Base-by-base conservation (phyloP, 2,797 vertebrate genomes). In the Fistularia tabacaria region DNA sequence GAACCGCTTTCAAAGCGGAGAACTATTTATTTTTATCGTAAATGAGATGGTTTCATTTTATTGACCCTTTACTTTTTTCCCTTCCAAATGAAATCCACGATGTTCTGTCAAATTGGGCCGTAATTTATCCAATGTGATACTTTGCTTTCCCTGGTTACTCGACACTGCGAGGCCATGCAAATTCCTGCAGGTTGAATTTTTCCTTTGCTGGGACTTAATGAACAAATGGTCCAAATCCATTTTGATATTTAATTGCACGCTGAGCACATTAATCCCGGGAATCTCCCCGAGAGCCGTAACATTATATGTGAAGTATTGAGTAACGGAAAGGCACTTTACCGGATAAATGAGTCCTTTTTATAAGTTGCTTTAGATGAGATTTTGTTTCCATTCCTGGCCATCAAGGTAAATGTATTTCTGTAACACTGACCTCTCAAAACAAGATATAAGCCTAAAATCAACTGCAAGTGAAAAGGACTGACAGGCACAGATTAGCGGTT, bases 361-460 rank as follows among this genome's bases (percentile, higher is more conserved):
- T 25, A 25, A 25, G 57, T 38, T 58, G 70, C 71, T 58, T 40
- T 48, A 61, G 54, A 66, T 73, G 69, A 78, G 51, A 61, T 59
- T 25, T 25, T 25, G 25, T 81, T 78, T 68, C 46, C 61, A 68
- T 73, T 73, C 38, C 47, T 59, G 40, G 42, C 53, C 8, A 8
- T 69, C 48, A 14, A 54, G 44, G 7, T 61, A 74, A 66, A 74
- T 64, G 46, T 51, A 69, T 78, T 70, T 78, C 45, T 76, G 44
- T 54, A 36, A 81, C 76, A 76, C 78, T 80, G 64, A 60, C 73
- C 36, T 71, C 60, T 74, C 71, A 52, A 75, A 73, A 73, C 42
- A 54, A 37, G 15, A 74, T 46, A 62, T 57, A 62, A 51, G 54
- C 25, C 38, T 11, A 72, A 62, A 85, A 85, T 83, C 57, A 63